These are phyloP conservation scores for Sciurus vulgaris DNA, from an alignment of 2,797 vertebrate genomes.

Conservation along the genomic window DNA sequence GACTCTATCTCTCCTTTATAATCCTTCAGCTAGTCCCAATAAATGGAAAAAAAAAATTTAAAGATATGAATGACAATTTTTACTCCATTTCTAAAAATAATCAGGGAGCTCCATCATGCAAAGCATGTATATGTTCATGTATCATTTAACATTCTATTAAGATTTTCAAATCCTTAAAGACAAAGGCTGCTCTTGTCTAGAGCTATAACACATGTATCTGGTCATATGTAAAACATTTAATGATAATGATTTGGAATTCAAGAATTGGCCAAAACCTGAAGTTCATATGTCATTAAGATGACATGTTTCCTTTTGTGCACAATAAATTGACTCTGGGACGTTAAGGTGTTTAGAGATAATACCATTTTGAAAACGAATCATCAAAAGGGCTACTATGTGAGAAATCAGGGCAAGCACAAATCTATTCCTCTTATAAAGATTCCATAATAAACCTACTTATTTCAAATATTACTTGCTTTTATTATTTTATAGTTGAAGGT, in stretches of 20 bases:
- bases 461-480: neutral
- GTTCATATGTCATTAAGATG: neutral
- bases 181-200: neutral
- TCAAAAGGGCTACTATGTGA: neutral
- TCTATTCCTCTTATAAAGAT: neutral
- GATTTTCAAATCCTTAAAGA: neutral
- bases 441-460: neutral
- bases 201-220: neutral
- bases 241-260: neutral
- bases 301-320: slow-evolving; percentile 1
- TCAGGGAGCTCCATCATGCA: neutral
- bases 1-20: neutral
- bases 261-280: neutral
- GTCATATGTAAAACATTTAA: neutral
- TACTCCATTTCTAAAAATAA: slow-evolving; percentile 16
- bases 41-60: neutral
- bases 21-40: neutral
- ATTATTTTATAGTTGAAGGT: neutral
- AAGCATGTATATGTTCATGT: neutral
- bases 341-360: slow-evolving; percentile 26
- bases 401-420: neutral
- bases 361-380: slow-evolving; percentile 11
- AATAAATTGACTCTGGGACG: neutral
- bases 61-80: neutral
- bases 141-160: neutral